A percentile compares a stretch with the other conserved stretches of the same genome.
Evolutionary conservation across 1,140 invertebrate species (phyloP).

Genomic region (Caerostris darwini): DNA sequence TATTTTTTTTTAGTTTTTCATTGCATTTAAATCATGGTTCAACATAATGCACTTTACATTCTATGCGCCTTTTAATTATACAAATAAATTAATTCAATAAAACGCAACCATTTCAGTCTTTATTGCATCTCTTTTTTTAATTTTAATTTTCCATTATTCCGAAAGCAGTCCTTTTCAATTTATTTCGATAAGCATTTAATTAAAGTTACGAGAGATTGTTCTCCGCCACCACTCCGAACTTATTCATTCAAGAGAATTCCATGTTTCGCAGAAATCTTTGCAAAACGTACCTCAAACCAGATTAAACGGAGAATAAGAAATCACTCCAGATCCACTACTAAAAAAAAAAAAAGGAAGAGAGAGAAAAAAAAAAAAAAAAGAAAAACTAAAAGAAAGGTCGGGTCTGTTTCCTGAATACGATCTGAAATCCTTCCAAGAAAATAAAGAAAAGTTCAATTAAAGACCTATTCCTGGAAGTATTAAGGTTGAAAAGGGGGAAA

Average conservation of each 20-base stretch:
- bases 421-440: conserved; percentile 35
- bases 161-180: background rate
- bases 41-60: no score
- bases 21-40: no score
- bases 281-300: conserved; percentile 16
- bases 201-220: background rate
- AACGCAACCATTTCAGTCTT: no score
- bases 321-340: background rate
- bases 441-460: conserved; percentile 76
- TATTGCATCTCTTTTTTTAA: background rate
- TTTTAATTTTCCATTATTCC: background rate
- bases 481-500: conserved; percentile 2
- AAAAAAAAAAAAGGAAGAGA: background rate
- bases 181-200: background rate
- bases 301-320: conserved; percentile 18
- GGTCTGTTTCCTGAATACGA: conserved; percentile 53
- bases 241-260: conserved; percentile 23
- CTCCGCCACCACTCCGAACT: background rate
- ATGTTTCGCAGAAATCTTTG: background rate
- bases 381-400: conserved; percentile 52
- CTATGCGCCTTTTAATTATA: no score
- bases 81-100: no score
- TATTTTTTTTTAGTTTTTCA: no score
- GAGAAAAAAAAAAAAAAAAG: background rate
- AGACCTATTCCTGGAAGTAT: conserved; percentile 70